These are phyloP conservation scores for Ceyx erithaca DNA, from an alignment of 2,797 vertebrate species.

Conservation along the genomic window DNA sequence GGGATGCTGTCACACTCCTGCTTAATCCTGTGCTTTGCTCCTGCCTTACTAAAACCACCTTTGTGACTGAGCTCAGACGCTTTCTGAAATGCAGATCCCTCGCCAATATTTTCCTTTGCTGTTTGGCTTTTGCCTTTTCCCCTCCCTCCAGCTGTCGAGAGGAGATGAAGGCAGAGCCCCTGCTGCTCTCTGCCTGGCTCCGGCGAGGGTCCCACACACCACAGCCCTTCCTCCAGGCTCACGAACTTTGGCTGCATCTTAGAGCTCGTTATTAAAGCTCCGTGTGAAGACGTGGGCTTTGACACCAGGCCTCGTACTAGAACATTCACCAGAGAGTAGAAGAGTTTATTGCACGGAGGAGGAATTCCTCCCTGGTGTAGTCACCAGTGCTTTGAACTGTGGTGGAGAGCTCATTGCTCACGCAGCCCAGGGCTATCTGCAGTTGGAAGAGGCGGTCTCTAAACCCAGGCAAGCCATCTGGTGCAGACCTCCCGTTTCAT, in stretches of 20 bases:
- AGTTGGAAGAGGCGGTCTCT: conserved; percentile 24
- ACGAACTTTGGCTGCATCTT: background rate
- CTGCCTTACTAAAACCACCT: background rate
- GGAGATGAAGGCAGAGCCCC: background rate
- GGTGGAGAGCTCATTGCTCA: background rate
- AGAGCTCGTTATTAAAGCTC: background rate
- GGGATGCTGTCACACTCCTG: background rate
- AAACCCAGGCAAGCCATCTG: conserved; percentile 47
- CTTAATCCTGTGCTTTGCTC: background rate
- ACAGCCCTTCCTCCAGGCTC: background rate
- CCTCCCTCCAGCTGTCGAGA: background rate
- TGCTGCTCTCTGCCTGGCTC: background rate
- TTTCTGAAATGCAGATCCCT: background rate
- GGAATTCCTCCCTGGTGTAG: conserved; percentile 57
- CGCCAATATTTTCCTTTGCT: background rate
- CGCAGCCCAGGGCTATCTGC: conserved; percentile 15
- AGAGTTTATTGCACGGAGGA: conserved; percentile 47
- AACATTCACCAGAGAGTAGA: conserved; percentile 5
- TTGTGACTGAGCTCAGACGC: background rate
- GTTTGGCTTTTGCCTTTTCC: background rate
- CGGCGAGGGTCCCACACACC: background rate
- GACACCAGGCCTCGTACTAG: background rate
- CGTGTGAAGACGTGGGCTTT: conserved; percentile 8
- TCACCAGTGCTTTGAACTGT: conserved; percentile 43
- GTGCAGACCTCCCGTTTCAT: conserved; percentile 27